A percentile compares a stretch with the other conserved stretches of the same genome.
phyloP scores from a whole-genome alignment of 1,140 invertebrate species.

The Belonocnema kinseyi region DNA sequence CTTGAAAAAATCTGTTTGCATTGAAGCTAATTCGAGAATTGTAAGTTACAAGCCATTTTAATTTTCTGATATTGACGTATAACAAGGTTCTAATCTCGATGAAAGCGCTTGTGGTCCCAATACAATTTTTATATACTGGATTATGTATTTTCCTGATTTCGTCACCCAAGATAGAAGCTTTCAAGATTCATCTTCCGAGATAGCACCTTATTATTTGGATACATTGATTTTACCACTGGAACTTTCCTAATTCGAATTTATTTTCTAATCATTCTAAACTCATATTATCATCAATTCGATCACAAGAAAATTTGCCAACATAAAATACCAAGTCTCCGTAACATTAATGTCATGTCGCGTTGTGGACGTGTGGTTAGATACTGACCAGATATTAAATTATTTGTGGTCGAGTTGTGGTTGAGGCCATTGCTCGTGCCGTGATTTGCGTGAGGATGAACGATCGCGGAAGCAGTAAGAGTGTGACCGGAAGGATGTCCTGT shows the following conservation, averaged over 20 bases:
- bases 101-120: too few relatives aligned
- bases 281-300: constrained; percentile 17
- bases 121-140: too few relatives aligned
- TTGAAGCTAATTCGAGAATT: too few relatives aligned
- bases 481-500: constrained; percentile 64
- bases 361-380: constrained; percentile 42
- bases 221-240: too few relatives aligned
- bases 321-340: constrained; percentile 15
- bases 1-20: too few relatives aligned
- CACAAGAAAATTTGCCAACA: neutral
- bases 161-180: too few relatives aligned
- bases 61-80: too few relatives aligned
- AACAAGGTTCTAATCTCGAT: too few relatives aligned
- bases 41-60: too few relatives aligned
- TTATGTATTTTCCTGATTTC: too few relatives aligned
- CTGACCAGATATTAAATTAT: constrained; percentile 71
- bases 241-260: neutral
- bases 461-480: constrained; percentile 69
- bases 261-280: neutral
- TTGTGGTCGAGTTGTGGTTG: constrained; percentile 65
- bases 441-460: constrained; percentile 72
- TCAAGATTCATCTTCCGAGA: too few relatives aligned
- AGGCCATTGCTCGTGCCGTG: constrained; percentile 65
- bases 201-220: too few relatives aligned
- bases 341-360: constrained; percentile 18